Evolutionary conservation across 2,888 invertebrate species (phyloP), one percentile per base, ranked within the genome.

Genomic region (Ophion ellenae): DNA sequence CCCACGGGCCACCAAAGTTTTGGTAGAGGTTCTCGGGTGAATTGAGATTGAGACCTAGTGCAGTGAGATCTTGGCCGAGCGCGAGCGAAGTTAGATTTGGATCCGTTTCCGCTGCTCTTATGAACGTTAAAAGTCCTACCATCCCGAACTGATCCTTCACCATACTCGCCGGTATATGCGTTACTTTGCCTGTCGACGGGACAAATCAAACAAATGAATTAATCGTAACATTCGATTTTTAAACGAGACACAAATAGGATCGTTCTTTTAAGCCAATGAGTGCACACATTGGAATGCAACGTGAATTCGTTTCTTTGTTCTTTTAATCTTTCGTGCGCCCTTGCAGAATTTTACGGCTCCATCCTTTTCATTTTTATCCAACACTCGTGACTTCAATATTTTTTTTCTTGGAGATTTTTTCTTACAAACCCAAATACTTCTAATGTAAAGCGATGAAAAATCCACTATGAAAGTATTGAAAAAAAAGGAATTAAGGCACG

Each of bases 111-210:
- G 99, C 99, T 88, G 99, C 99, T 93, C 99, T 96, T 91, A 99
- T 99, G 95, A 99, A 99, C 90, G 99, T 99, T 94, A 99, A 95
- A 91, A 99, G 96, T 71, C 99, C 99, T 89, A 99, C 99, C 96
- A 99, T 99, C 91, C 99, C 99, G 94, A 99, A 99, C 95, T 99
- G 99, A 95, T 99, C 99, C 91, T 97, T 98, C 89, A 99, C 98
- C 99, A 99, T 99, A 93, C 98, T 98, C 90, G 97, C 97, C 87
- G 99, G 99, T 95, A 99, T 99, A 95, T 99, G 99, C 94, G 99
- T 98, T 92, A 99, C 99, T 95, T 98, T 97, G 91, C 98, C 98
- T 98, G 94, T 69, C 94, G 93, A 81, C 82, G 79, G 86, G 78
- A 81, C 81, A 74, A 69, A 81, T 69, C 14, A 67, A 70, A 53